Evolutionary conservation across 2,888 invertebrate species (phyloP).

Genomic region (Drosophila testacea): DNA sequence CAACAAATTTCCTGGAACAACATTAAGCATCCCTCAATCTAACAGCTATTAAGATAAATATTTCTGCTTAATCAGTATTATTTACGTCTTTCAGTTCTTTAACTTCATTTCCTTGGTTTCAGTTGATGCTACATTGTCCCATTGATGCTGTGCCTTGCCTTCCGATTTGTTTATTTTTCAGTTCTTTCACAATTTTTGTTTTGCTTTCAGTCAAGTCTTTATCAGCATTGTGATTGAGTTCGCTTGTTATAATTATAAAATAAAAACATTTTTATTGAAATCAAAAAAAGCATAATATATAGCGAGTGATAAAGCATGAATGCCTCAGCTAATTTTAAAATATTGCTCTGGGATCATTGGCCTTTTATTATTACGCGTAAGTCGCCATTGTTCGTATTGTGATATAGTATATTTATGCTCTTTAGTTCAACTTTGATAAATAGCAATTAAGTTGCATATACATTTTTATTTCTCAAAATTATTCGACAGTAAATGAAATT

Average conservation of each 20-base stretch:
- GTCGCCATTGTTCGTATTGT: no score
- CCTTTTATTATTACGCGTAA: neutral
- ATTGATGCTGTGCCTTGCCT: constrained; percentile 2
- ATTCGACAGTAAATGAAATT: no score
- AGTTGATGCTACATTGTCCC: neutral
- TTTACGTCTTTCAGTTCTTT: neutral
- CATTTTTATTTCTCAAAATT: no score
- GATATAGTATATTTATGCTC: no score
- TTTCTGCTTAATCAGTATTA: constrained; percentile 31
- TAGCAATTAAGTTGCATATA: no score
- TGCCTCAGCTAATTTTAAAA: neutral
- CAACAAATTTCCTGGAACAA: constrained; percentile 18
- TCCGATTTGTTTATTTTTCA: constrained; percentile 5
- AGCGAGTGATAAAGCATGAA: neutral
- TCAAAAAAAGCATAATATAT: neutral
- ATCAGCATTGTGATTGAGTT: neutral
- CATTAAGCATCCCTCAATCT: constrained; percentile 6
- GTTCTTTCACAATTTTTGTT: neutral
- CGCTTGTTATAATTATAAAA: constrained; percentile 1
- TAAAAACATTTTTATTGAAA: neutral
- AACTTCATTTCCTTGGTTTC: neutral
- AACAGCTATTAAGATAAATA: constrained; percentile 11
- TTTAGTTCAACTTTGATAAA: no score
- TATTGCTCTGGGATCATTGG: neutral
- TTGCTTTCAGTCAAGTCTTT: neutral